phyloP scores from a whole-genome alignment of 2,888 invertebrate species.

The Drosophila pseudotakahashii region DNA sequence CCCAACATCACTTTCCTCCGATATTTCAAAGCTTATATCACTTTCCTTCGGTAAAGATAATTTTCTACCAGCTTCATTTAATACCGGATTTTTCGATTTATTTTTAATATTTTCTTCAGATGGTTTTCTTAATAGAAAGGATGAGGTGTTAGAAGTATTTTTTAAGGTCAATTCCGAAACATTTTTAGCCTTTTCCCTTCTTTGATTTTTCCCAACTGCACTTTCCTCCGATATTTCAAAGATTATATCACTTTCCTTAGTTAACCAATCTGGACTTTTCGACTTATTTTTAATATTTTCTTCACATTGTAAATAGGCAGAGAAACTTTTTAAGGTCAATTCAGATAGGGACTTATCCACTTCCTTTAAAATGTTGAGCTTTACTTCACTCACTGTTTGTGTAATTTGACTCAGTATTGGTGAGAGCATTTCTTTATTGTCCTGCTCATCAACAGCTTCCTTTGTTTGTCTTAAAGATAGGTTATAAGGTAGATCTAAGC shows the following conservation, averaged over 20 bases:
- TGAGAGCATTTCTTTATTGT: background rate
- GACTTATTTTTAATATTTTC: background rate
- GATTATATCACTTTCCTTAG: background rate
- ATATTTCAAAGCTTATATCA: background rate
- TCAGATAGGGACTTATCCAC: slow-evolving; percentile 1
- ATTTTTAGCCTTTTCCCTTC: too few relatives aligned
- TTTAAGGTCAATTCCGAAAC: background rate
- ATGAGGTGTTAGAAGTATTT: background rate
- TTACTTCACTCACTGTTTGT: background rate
- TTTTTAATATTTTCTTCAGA: background rate
- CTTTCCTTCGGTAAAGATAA: background rate
- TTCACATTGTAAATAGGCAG: background rate
- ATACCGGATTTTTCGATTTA: too few relatives aligned
- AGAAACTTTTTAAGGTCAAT: background rate
- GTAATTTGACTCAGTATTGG: background rate
- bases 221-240: background rate
- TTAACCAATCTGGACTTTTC: background rate
- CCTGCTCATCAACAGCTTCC: background rate
- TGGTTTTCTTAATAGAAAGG: background rate
- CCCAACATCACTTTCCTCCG: background rate
- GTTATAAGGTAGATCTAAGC: background rate
- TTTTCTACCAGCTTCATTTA: background rate
- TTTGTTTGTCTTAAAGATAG: background rate
- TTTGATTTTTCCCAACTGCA: background rate
- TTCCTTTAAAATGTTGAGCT: slow-evolving; percentile 1